These are phyloP conservation scores for Taxidea taxus DNA, from an alignment of 2,113 vertebrate species.

Conservation along the genomic window DNA sequence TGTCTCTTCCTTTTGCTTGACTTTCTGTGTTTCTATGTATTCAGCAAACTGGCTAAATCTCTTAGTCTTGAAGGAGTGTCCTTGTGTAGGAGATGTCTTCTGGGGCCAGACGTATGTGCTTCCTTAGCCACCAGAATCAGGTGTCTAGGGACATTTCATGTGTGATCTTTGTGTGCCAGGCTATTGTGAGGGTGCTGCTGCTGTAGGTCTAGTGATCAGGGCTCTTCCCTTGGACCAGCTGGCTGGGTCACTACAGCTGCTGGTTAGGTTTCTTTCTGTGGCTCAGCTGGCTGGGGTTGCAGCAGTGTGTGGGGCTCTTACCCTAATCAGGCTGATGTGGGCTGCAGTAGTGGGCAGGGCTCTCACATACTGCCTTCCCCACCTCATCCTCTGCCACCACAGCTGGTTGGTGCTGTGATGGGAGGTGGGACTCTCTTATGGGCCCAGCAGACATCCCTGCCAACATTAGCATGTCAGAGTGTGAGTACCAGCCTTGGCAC, in stretches of 20 bases:
- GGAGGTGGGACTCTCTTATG: background rate
- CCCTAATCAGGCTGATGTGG: background rate
- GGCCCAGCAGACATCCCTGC: background rate
- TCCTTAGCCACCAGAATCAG: background rate
- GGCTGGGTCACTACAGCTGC: background rate
- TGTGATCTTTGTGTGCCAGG: background rate
- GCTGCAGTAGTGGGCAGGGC: background rate
- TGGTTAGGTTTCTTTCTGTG: background rate
- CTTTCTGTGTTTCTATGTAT: background rate
- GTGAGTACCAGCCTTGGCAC: background rate
- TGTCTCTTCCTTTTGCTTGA: background rate
- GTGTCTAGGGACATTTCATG: background rate
- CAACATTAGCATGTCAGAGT: background rate
- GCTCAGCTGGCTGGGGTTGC: background rate
- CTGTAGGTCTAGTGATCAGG: background rate
- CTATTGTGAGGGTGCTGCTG: background rate
- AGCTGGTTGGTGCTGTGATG: background rate
- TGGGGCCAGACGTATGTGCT: background rate
- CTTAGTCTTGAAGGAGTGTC: background rate
- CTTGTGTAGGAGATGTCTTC: background rate
- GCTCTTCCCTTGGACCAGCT: background rate
- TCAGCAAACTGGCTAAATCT: background rate
- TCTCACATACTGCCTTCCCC: background rate
- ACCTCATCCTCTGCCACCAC: background rate
- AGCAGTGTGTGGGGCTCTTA: background rate